Evolutionary conservation across 2,888 invertebrate genomes (phyloP).

Genomic region (Sinodicranocentrus sp.): DNA sequence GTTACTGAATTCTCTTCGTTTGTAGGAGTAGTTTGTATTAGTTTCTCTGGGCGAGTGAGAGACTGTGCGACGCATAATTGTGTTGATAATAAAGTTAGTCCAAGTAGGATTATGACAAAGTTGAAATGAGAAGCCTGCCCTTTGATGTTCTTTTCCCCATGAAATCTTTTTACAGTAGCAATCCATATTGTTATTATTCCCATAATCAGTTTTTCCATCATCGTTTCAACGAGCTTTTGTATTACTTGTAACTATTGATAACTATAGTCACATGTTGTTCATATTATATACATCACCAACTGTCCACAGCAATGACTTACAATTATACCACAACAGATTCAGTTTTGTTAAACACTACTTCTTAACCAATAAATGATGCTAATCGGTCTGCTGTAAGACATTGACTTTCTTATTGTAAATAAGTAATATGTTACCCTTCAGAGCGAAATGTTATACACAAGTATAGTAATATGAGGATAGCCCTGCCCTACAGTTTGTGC

Average conservation of each 20-base stretch:
- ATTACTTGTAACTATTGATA: too few species aligned
- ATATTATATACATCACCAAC: too few species aligned
- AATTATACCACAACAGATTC: too few species aligned
- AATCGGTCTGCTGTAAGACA: neutral
- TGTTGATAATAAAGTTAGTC: neutral
- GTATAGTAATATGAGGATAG: neutral
- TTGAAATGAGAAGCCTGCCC: too few species aligned
- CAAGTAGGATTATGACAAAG: neutral
- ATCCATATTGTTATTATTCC: slow-evolving; percentile 23
- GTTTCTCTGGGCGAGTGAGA: slow-evolving; percentile 48
- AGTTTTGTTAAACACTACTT: too few species aligned
- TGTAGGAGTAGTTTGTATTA: neutral
- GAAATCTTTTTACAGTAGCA: neutral
- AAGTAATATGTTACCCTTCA: neutral
- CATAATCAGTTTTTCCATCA: slow-evolving; percentile 15
- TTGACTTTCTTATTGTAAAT: neutral
- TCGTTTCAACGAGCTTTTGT: too few species aligned
- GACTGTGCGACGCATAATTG: slow-evolving; percentile 19
- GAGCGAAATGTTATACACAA: neutral
- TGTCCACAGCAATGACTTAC: neutral
- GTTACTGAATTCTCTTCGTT: slow-evolving; percentile 33
- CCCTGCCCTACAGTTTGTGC: slow-evolving; percentile 2
- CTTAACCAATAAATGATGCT: neutral
- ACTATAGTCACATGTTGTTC: too few species aligned
- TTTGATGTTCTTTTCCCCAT: slow-evolving; percentile 1